Base-by-base conservation (phyloP, 2,888 invertebrate genomes). In the Morpho deidamia region DNA sequence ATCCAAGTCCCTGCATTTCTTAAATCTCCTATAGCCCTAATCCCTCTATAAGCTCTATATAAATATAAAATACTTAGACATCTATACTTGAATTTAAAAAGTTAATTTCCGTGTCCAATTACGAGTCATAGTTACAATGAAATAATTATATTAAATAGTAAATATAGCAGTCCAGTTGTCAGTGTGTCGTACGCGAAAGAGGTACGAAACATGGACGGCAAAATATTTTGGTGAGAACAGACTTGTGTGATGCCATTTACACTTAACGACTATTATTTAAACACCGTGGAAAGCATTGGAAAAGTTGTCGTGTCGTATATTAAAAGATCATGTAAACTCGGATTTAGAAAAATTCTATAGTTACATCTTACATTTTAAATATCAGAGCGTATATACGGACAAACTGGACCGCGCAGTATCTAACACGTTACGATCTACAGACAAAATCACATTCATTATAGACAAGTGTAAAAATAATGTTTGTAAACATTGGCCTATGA, bases 401-500 rank as follows among this genome's bases (percentile, higher is more conserved):
- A 65, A 66, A 67, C 82, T 78, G 84, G 83, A 83, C 86, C 77
- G 83, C 68, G 56, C 59, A 62, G 61, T 68, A 71, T 68, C 78
- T 82, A 83, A 76, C 74, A 72, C 65, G 52, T 78, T 78, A 82
- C 69, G 67, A 70, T 67, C 82, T 83, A 83, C 77, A 74, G 76
- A 84, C 81, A 79, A 83, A 83, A 83, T 85, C 81, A 85, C 85
- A 83, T 84, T 80, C 69, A 74, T 73, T 76, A 75, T 78, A 88
- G 81, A 87, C 80, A 81, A 23, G 85, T 89, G 88, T 88, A 87
- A 87, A 89, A 88, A 89, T 89, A 88, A 87, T 83, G 78, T 83
- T 82, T 81, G 81, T 81, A 83, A 85, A 87, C 78, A 81, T 85
- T 87, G 86, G 78, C 86, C 83, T 85, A 88, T 79, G 67, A 77